Evolutionary conservation across 2,113 vertebrate genomes (phyloP).

Genomic region (Speoplatyrhinus poulsoni): DNA sequence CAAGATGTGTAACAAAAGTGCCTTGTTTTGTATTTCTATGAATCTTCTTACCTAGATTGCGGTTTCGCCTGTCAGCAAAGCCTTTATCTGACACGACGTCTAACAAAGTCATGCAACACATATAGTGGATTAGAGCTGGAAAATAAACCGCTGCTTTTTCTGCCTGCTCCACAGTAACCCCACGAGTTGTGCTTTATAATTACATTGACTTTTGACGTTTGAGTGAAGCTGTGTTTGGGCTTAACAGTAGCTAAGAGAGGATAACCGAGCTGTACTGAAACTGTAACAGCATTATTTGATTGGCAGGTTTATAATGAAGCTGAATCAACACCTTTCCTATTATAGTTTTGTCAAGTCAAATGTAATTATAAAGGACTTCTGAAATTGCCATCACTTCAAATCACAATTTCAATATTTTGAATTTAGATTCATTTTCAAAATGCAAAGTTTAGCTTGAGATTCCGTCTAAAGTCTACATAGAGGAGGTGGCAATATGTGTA

Average conservation of each 20-base stretch:
- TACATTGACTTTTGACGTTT: slow-evolving; percentile 28
- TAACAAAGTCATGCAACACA: slow-evolving; percentile 5
- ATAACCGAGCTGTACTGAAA: too few species aligned
- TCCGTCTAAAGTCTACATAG: too few species aligned
- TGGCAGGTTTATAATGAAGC: slow-evolving; percentile 6
- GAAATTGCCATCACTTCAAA: too few species aligned
- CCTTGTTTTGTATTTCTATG: slow-evolving; percentile 27
- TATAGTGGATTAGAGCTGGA: slow-evolving; percentile 18
- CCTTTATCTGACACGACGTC: slow-evolving; percentile 42
- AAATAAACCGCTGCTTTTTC: slow-evolving; percentile 14
- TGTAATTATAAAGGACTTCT: too few species aligned
- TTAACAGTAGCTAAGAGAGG: too few species aligned
- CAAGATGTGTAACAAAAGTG: slow-evolving; percentile 46
- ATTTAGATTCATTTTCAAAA: too few species aligned
- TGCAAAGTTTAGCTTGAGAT: too few species aligned
- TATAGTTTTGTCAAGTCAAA: too few species aligned
- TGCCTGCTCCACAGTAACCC: too few species aligned
- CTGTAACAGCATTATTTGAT: too few species aligned
- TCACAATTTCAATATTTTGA: too few species aligned
- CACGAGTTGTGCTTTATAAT: slow-evolving; percentile 6
- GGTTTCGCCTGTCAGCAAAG: slow-evolving; percentile 33
- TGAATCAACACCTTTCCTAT: neutral
- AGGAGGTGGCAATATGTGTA: too few species aligned
- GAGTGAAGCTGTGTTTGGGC: neutral
- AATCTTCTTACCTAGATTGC: slow-evolving; percentile 53